Evolutionary conservation across 2,888 invertebrate genomes (phyloP).

Genomic region (Anthrax anthrax): DNA sequence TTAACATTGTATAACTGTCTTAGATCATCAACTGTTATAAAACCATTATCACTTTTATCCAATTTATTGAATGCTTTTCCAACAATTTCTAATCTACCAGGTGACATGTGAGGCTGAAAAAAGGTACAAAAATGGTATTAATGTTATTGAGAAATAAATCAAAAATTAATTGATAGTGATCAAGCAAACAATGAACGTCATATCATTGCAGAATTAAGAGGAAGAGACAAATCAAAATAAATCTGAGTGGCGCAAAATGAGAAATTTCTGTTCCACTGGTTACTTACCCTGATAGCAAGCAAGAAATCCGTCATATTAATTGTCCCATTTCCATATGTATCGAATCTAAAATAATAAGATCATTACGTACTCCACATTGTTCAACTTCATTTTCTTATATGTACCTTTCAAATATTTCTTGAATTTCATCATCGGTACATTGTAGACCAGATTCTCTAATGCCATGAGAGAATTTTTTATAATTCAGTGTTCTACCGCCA

Average conservation of each 20-base stretch:
- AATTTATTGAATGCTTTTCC: conserved; percentile 72
- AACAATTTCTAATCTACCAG: conserved; percentile 54
- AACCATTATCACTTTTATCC: conserved; percentile 75
- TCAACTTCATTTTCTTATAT: not conserved
- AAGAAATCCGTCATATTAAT: conserved; percentile 85
- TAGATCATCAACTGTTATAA: conserved; percentile 63
- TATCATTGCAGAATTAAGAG: not conserved
- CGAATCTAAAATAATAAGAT: conserved; percentile 41
- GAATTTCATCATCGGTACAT: conserved; percentile 38
- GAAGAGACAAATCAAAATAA: too few species aligned
- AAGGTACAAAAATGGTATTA: too few species aligned
- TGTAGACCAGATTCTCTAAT: conserved; percentile 62
- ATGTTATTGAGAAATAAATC: not conserved
- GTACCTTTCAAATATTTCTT: conserved; percentile 25
- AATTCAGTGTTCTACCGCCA: conserved; percentile 62
- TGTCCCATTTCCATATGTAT: conserved; percentile 69
- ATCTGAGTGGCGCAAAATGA: too few species aligned
- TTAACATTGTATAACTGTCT: conserved; percentile 66
- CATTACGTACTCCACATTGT: not conserved
- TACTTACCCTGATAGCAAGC: conserved; percentile 58
- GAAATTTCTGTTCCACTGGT: too few species aligned
- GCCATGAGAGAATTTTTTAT: conserved; percentile 70
- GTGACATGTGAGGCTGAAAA: conserved; percentile 67
- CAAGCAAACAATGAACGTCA: too few species aligned
- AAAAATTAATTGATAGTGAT: not conserved